Base-by-base conservation (phyloP, 2,888 invertebrate genomes). In the Julus scandinavius region DNA sequence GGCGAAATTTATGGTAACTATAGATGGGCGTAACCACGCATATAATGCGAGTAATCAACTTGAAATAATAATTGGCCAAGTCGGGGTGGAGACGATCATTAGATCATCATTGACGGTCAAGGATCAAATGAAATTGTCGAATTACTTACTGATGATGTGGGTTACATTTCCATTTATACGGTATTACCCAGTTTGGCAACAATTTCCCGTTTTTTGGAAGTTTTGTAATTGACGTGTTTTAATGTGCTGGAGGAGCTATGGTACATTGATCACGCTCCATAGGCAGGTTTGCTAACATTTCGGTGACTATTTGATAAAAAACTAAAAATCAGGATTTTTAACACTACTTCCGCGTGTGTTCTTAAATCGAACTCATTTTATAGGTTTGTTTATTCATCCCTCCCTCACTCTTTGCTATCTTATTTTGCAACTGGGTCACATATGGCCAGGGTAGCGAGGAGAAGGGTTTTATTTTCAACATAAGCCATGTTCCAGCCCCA, bases 291-390 rank as follows among this genome's bases (percentile, higher is more conserved):
- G 2, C 72, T 72, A 6, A 29, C 20, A 29, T 72, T 20, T 29
- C n/a, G 6, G 17, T 11, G 20, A 29, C 20, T 72, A 29, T 29
- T 72, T 9, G 72, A n/a, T 11, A 72, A 72, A 72, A 29, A 29
- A 9, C 0, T 29, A 45, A 45, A 45, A 45, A 5, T 7, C 29
- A 17, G 6, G 72, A 4, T 72, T 6, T 72, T 29, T 72, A 63
- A 63, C 63, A 17, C 63, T 72, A 72, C 72, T 72, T 72, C 72
- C 72, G 72, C 72, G 6, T 72, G 72, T 72, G 72, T 72, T 72
- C 72, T 20, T 29, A 72, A 72, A 72, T 29, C 72, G 29, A n/a
- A 5, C 72, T 72, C 72, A 29, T 72, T 72, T 20, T 9, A 4
- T 11, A 11, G 7, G 72, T 29, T 72, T 72, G 72, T 72, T 72